Percentiles rank a stretch among this genome's conserved stretches.
Conservation (phyloP, 2,113 vertebrate genomes). For the Toxotes chatareus region DNA sequence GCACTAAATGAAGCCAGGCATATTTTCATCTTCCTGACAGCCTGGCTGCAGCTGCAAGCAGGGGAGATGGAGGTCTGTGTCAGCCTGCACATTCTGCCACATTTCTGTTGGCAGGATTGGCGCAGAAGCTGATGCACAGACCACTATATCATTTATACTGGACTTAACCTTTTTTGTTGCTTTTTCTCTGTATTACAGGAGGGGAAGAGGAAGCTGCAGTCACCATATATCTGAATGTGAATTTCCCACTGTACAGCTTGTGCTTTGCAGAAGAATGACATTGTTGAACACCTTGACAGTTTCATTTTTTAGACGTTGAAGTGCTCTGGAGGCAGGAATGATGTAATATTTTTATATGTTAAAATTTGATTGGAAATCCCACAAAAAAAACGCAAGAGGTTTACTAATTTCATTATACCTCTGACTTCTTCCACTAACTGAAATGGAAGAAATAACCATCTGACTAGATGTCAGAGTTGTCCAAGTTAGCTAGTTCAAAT, state of each 20-base stretch:
- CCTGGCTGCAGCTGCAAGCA: constrained; percentile 63
- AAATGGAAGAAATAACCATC: background rate
- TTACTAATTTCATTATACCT: background rate
- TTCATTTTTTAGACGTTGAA: background rate
- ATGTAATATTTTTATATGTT: constrained; percentile 16
- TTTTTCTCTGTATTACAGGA: constrained; percentile 26
- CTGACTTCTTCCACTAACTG: background rate
- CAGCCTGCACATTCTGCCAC: constrained; percentile 57
- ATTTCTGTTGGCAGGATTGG: constrained; percentile 46
- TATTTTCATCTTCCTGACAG: constrained; percentile 83
- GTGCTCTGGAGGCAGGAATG: background rate
- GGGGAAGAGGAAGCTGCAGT: background rate
- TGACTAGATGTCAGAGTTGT: constrained; percentile 7
- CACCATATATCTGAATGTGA: background rate
- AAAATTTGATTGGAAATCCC: background rate
- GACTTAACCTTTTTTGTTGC: constrained; percentile 7
- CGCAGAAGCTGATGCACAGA: constrained; percentile 63
- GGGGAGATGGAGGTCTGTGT: constrained; percentile 73
- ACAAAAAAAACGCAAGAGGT: background rate
- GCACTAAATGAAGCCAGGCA: constrained; percentile 81
- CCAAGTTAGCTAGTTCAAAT: constrained; percentile 41
- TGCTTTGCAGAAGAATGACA: background rate
- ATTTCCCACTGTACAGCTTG: background rate
- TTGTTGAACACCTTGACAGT: background rate
- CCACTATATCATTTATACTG: constrained; percentile 45